These are phyloP conservation scores for Gila robusta DNA, from an alignment of 2,797 vertebrate species.

Conservation along the genomic window DNA sequence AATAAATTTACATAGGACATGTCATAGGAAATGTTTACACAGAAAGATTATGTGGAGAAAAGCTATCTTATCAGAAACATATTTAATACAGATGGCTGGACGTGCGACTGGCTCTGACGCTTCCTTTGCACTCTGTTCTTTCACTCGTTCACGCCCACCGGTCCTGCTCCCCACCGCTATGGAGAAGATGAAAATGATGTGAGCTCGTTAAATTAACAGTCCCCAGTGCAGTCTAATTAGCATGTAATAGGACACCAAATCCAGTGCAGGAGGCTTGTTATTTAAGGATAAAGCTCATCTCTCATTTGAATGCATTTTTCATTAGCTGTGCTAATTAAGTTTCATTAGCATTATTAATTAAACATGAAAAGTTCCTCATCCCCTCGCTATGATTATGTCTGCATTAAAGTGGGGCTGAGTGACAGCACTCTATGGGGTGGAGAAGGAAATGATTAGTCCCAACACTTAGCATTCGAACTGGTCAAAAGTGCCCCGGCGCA, in stretches of 20 bases:
- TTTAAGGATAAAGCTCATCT: slow-evolving; percentile 87
- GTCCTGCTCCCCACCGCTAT: slow-evolving; percentile 51
- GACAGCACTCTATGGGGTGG: slow-evolving; percentile 68
- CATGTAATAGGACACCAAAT: slow-evolving; percentile 84
- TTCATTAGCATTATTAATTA: slow-evolving; percentile 88
- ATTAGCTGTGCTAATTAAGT: slow-evolving; percentile 85
- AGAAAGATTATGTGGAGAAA: neutral
- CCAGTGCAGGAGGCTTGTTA: slow-evolving; percentile 84
- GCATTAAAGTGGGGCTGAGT: slow-evolving; percentile 71
- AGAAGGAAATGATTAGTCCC: slow-evolving; percentile 56
- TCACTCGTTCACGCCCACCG: slow-evolving; percentile 61
- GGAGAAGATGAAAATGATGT: slow-evolving; percentile 77
- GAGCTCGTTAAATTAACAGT: slow-evolving; percentile 77
- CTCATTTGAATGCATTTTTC: slow-evolving; percentile 88
- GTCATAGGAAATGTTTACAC: neutral
- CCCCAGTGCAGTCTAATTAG: slow-evolving; percentile 81
- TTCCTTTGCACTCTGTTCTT: slow-evolving; percentile 1
- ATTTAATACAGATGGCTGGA: slow-evolving; percentile 27
- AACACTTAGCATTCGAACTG: slow-evolving; percentile 43
- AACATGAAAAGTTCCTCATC: slow-evolving; percentile 82
- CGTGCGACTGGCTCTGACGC: neutral
- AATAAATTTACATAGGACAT: neutral
- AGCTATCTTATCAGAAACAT: neutral
- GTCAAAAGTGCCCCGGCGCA: slow-evolving; percentile 4
- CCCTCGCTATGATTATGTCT: slow-evolving; percentile 76